Conservation (phyloP, 2,797 vertebrate species). For the Esox masquinongy region DNA sequence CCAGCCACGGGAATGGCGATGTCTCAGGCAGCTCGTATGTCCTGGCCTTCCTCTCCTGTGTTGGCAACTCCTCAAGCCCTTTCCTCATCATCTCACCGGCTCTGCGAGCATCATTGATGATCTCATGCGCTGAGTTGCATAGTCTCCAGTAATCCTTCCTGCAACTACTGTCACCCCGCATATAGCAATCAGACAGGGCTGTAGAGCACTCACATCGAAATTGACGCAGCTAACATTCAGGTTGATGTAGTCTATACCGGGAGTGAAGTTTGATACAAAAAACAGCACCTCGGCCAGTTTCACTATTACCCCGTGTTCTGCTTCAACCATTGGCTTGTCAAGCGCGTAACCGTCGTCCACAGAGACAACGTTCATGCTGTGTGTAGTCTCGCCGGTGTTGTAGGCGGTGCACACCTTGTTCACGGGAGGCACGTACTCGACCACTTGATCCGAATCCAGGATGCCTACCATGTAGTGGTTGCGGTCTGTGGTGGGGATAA, state of each 20-base stretch:
- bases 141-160: too few species aligned
- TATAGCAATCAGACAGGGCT: too few species aligned
- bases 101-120: slow-evolving; percentile 15
- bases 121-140: slow-evolving; percentile 20
- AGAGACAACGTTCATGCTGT: slow-evolving; percentile 1
- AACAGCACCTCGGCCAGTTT: too few species aligned
- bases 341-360: slow-evolving; percentile 22
- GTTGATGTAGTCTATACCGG: too few species aligned
- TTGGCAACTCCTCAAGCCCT: not conserved
- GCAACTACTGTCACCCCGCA: too few species aligned
- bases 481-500: slow-evolving; percentile 10
- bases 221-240: too few species aligned
- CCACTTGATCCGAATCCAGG: not conserved
- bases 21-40: too few species aligned
- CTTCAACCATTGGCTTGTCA: not conserved
- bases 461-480: slow-evolving; percentile 30
- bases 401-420: slow-evolving; percentile 17
- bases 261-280: too few species aligned
- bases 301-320: too few species aligned
- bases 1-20: too few species aligned
- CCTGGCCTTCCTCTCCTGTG: not conserved
- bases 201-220: too few species aligned
- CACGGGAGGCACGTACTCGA: slow-evolving; percentile 16
- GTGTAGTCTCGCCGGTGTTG: not conserved
- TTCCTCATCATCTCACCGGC: slow-evolving; percentile 23